These are phyloP conservation scores for Chromoteleia sp. DNA, from an alignment of 2,888 invertebrate genomes.

Conservation along the genomic window DNA sequence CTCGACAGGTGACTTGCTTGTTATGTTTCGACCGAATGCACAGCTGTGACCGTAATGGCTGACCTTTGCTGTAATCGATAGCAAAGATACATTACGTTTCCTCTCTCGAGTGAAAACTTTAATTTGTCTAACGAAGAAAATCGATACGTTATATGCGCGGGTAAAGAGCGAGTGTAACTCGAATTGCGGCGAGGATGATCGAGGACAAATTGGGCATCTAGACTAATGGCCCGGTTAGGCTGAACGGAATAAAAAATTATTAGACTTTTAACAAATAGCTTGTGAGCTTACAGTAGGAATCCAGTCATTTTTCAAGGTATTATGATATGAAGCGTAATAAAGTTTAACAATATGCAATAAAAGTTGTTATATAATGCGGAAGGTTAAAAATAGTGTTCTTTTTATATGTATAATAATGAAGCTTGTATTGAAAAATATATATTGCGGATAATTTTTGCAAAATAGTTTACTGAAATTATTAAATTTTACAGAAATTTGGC, in stretches of 20 bases:
- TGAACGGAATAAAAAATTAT: too few relatives aligned
- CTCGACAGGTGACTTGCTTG: constrained; percentile 57
- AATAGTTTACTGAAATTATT: too few relatives aligned
- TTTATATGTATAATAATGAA: not conserved
- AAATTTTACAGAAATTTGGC: too few relatives aligned
- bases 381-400: constrained; percentile 6
- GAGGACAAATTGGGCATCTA: constrained; percentile 3
- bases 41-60: constrained; percentile 53
- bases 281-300: not conserved
- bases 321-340: not conserved
- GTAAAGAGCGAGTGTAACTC: too few relatives aligned
- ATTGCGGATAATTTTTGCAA: too few relatives aligned
- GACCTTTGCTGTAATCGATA: constrained; percentile 56
- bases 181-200: constrained; percentile 12
- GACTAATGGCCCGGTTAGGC: constrained; percentile 5
- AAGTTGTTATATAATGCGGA: constrained; percentile 26
- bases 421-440: not conserved
- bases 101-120: constrained; percentile 19
- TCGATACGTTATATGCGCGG: constrained; percentile 3
- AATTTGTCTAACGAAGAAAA: constrained; percentile 37
- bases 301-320: not conserved
- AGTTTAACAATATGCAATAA: constrained; percentile 12
- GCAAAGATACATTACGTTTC: constrained; percentile 33
- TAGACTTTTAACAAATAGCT: not conserved
- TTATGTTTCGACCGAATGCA: constrained; percentile 51